Evolutionary conservation across 2,113 vertebrate species (phyloP).

Genomic region (Antechinus flavipes): DNA sequence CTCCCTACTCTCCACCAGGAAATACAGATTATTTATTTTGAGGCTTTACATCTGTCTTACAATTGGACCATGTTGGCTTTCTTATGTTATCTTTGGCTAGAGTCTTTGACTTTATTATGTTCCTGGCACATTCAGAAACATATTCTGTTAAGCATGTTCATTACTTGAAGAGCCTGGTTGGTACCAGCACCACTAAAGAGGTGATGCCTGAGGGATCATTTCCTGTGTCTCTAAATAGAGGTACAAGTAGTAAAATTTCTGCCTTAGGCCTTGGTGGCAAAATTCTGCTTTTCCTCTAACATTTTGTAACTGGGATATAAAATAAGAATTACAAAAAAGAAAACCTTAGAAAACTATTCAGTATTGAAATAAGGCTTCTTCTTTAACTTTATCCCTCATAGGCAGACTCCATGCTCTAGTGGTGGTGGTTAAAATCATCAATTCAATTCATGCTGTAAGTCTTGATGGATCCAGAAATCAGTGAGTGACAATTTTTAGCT

Average conservation of each 20-base stretch:
- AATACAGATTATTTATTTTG: not conserved
- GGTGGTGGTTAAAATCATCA: slow-evolving; percentile 76
- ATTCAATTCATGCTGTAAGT: slow-evolving; percentile 77
- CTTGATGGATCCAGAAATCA: slow-evolving; percentile 78
- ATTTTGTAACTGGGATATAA: slow-evolving; percentile 62
- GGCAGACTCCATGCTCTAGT: slow-evolving; percentile 78
- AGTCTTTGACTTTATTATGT: not conserved
- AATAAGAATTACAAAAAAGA: slow-evolving; percentile 81
- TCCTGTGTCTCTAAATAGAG: not conserved
- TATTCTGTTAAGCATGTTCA: not conserved
- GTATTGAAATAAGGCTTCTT: slow-evolving; percentile 74
- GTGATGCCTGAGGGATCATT: not conserved
- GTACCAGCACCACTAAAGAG: not conserved
- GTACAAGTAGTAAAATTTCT: not conserved
- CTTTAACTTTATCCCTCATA: slow-evolving; percentile 75
- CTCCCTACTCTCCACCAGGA: not conserved
- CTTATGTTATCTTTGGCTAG: not conserved
- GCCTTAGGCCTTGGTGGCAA: slow-evolving; percentile 59
- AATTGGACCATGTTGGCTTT: not conserved
- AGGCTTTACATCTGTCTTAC: not conserved
- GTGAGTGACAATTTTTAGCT: slow-evolving; percentile 70
- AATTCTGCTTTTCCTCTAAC: slow-evolving; percentile 46
- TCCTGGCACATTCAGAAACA: not conserved
- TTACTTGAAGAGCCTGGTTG: not conserved
- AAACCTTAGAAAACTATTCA: slow-evolving; percentile 76